Base-by-base conservation (phyloP, 2,888 invertebrate genomes). In the Drosophila basisetae region DNA sequence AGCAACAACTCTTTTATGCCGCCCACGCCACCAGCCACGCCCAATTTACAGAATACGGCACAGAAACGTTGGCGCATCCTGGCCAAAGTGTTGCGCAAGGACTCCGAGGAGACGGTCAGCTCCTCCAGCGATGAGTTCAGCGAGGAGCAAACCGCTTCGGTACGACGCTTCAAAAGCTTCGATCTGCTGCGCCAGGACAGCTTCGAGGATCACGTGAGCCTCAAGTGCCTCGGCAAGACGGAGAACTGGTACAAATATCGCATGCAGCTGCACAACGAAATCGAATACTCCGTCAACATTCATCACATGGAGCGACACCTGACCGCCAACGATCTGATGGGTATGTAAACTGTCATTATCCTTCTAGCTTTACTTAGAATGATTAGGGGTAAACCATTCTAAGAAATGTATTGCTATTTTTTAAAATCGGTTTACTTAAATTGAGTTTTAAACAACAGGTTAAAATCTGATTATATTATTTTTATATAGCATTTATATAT, bases 271-370 rank as follows among this genome's bases (percentile, higher is more conserved):
- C 94, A 94, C 69, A 90, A 90, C 47, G 90, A 87, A 25, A 22
- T 60, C 37, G 94, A 94, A 64, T 95, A 94, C 86, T 94, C 92
- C 31, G 94, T 96, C 4, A 94, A 95, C 73, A 94, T 96, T 43
- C 95, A 95, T 22, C 95, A 95, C 39, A 95, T 95, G 80, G 94
- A 94, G 68, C 94, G 95, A 65, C 95, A 94, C 49, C 95, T 96
- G 87, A 96, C 96, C 1, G 96, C 96, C 25, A 95, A 94, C 86
- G 96, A 96, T 84, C 93, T 96, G 55, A 96, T 96, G 94, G 96
- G 56, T 56, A 30, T 25, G 47, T 16, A 4, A 25, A 47, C 22
- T 22, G 37, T 2, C 18, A 1, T 6, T 13, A 43, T 43, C 22
- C 5, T 35, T 22, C 22, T 6, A 6, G 1, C 43, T 1, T 22